Base-by-base conservation (phyloP, 2,888 invertebrate species). In the Sturmia bella region DNA sequence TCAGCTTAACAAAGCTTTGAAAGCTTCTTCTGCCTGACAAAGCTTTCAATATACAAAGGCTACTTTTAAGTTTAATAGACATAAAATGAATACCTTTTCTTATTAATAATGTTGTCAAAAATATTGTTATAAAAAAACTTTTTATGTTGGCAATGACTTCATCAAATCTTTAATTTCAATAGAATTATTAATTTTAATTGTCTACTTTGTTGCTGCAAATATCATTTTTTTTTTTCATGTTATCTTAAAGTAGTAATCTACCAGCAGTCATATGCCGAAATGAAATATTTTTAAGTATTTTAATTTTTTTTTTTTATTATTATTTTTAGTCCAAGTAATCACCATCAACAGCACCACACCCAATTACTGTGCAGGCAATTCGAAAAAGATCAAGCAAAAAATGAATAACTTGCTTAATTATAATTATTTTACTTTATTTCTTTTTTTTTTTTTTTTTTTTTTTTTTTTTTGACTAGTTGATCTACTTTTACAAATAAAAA, bases 401-500 rank as follows among this genome's bases (percentile, higher is more conserved):
- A 32, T 7, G n/a, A n/a, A 72, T 57, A 64, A 72, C 70, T 48
- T 63, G 61, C 72, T 79, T 73, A 66, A 73, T 79, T 73, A 66
- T 73, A 79, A 72, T 73, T 79, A 66, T 59, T 79, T 72, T 7
- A 72, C 48, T 72, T 43, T 59, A 24, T 15, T 45, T 15, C 21
- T 21, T 59, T 32, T 57, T 57, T 61, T 77, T 72, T 68, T 19
- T 15, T 41, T 21, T 59, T 32, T 57, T 57, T 61, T 15, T 41
- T 21, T 59, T 32, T 57, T 57, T 61, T 77, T 72, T 68, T 19
- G 24, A 66, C 66, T 79, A n/a, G 66, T 73, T 79, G 78, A 79
- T 73, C 78, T 79, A 79, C 78, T 79, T 79, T 79, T 79, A 79
- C 66, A 73, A 79, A 66, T 17, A 72, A 56, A 70, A 77, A 21